Conservation (phyloP, 2,888 invertebrate species). For the Chrysomela aeneicollis region DNA sequence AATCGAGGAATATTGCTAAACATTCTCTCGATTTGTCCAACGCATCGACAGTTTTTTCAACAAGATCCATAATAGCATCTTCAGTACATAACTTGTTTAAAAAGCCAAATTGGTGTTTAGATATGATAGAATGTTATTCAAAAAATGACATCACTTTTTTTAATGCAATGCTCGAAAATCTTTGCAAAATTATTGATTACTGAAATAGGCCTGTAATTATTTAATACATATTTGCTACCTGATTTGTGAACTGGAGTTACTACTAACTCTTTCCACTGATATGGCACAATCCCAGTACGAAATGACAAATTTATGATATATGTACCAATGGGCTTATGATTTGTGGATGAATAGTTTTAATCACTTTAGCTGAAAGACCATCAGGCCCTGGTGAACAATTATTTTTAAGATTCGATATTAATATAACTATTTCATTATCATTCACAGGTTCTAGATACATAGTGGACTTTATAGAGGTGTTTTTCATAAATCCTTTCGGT, state of each 20-base stretch:
- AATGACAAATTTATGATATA: constrained; percentile 13
- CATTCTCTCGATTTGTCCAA: constrained; percentile 15
- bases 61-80: constrained; percentile 12
- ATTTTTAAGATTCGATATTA: background rate
- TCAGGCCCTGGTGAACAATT: constrained; percentile 7
- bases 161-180: constrained; percentile 8
- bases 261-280: constrained; percentile 6
- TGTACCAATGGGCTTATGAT: constrained; percentile 5
- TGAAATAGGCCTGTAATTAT: constrained; percentile 7
- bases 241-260: constrained; percentile 6
- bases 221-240: background rate
- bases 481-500: constrained; percentile 4
- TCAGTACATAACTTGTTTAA: constrained; percentile 11
- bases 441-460: constrained; percentile 11
- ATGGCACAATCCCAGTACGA: background rate
- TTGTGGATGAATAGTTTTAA: background rate
- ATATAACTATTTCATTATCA: constrained; percentile 9
- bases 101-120: constrained; percentile 12
- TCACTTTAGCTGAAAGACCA: background rate
- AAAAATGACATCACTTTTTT: constrained; percentile 12
- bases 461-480: background rate
- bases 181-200: constrained; percentile 3
- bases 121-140: constrained; percentile 17
- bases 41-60: constrained; percentile 18
- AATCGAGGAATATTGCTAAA: constrained; percentile 13